Conservation (phyloP, 2,888 invertebrate species). For the Drosophila monieri region DNA sequence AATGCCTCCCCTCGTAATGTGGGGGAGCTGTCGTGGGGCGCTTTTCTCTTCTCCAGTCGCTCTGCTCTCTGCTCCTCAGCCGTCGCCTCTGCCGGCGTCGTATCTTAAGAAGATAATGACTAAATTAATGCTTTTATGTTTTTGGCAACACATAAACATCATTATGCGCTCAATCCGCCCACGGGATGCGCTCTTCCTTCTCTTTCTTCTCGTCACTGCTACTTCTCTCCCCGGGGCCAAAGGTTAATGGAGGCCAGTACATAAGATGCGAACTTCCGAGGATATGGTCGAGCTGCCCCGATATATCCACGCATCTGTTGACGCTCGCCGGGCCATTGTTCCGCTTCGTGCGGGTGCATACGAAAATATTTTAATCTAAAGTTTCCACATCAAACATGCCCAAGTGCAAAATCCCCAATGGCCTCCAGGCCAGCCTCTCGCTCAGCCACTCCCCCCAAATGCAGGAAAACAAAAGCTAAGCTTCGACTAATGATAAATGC, state of each 20-base stretch:
- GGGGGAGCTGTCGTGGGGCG: not conserved
- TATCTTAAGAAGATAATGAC: constrained; percentile 84
- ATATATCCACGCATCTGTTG: constrained; percentile 13
- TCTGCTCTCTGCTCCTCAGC: constrained; percentile 10
- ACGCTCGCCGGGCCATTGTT: constrained; percentile 18
- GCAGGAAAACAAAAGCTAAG: constrained; percentile 67
- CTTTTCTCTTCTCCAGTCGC: constrained; percentile 1
- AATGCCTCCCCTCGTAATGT: constrained; percentile 57
- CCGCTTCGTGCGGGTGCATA: constrained; percentile 38
- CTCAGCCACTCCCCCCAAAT: constrained; percentile 22
- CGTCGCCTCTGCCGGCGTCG: constrained; percentile 40
- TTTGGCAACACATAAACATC: constrained; percentile 83
- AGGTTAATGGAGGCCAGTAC: constrained; percentile 6
- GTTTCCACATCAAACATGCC: constrained; percentile 77
- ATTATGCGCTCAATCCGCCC: constrained; percentile 80
- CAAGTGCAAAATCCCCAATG: constrained; percentile 67
- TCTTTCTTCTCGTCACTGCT: not conserved
- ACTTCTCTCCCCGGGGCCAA: not conserved
- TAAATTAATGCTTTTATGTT: constrained; percentile 84
- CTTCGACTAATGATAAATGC: constrained; percentile 70
- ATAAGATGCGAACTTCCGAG: not conserved
- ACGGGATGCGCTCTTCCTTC: constrained; percentile 27
- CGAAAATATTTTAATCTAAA: constrained; percentile 80
- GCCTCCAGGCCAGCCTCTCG: constrained; percentile 15
- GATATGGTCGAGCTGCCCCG: not conserved